These are phyloP conservation scores for Deroptyus accipitrinus DNA, from an alignment of 2,113 vertebrate genomes.

Conservation along the genomic window DNA sequence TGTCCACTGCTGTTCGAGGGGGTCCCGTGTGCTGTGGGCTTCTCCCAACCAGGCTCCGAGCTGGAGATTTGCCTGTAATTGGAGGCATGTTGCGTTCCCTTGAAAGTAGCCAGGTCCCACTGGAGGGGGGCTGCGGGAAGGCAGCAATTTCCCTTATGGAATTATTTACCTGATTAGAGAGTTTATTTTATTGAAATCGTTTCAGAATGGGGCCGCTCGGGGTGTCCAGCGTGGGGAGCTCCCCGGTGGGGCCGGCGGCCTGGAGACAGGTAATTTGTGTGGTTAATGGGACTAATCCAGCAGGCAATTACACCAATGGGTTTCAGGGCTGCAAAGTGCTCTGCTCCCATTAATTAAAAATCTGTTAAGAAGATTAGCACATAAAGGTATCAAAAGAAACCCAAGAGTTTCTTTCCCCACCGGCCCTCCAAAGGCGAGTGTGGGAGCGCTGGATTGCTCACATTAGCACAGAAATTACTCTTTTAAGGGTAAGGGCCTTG, in stretches of 20 bases:
- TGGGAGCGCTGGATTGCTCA: slow-evolving; percentile 26
- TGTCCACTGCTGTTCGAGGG: neutral
- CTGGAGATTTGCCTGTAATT: slow-evolving; percentile 71
- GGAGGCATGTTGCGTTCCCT: slow-evolving; percentile 75
- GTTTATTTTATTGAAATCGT: slow-evolving; percentile 86
- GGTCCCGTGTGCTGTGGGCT: slow-evolving; percentile 33
- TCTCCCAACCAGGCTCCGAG: slow-evolving; percentile 15
- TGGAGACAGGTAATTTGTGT: slow-evolving; percentile 64
- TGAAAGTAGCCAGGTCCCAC: slow-evolving; percentile 85
- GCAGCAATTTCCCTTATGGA: slow-evolving; percentile 83
- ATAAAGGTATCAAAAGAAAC: slow-evolving; percentile 28
- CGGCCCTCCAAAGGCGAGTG: neutral
- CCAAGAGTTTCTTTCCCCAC: slow-evolving; percentile 22
- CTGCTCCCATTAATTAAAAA: slow-evolving; percentile 67
- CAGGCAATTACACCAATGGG: slow-evolving; percentile 24
- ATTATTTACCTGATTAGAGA: slow-evolving; percentile 93
- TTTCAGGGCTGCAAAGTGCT: slow-evolving; percentile 27
- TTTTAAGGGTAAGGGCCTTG: neutral
- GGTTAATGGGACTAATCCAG: slow-evolving; percentile 58
- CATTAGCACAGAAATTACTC: slow-evolving; percentile 11
- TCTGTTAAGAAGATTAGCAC: slow-evolving; percentile 66
- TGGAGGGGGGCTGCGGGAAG: slow-evolving; percentile 79
- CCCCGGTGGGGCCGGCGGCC: slow-evolving; percentile 53
- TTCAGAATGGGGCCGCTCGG: slow-evolving; percentile 65
- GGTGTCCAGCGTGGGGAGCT: slow-evolving; percentile 62